These are phyloP conservation scores for Mobula hypostoma DNA, from an alignment of 2,113 vertebrate genomes.

Conservation along the genomic window DNA sequence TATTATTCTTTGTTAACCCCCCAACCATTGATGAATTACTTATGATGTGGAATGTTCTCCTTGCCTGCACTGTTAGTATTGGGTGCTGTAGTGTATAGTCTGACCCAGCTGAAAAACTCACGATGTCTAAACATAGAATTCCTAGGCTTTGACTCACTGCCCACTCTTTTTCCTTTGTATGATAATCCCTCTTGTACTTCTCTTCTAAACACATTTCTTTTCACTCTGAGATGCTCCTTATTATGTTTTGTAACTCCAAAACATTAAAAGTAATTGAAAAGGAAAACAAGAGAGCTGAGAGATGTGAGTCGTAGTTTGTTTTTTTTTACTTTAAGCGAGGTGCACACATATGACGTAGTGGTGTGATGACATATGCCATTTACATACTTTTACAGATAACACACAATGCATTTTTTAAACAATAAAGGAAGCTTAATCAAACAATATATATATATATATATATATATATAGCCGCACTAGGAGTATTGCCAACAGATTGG, in stretches of 20 bases:
- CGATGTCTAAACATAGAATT: neutral
- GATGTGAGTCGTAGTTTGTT: no score
- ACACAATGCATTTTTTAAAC: no score
- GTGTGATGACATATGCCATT: no score
- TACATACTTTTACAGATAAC: no score
- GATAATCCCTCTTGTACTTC: neutral
- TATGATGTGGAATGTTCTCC: conserved; percentile 6
- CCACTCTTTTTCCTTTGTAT: neutral
- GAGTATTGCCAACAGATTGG: no score
- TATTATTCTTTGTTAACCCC: neutral
- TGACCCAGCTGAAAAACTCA: neutral
- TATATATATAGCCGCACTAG: no score
- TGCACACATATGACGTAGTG: no score
- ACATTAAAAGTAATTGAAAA: no score
- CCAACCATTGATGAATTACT: neutral
- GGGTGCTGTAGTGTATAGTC: neutral
- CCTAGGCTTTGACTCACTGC: conserved; percentile 3
- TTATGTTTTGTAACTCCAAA: neutral
- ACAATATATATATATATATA: no score
- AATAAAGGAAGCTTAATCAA: no score
- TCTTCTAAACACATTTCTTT: neutral
- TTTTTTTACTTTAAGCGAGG: no score
- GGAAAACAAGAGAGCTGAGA: no score
- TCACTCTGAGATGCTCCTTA: neutral
- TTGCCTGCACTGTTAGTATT: neutral